Evolutionary conservation across 1,140 invertebrate species (phyloP), one percentile per base, ranked within the genome.

Genomic region (Sycophaga agraensis): DNA sequence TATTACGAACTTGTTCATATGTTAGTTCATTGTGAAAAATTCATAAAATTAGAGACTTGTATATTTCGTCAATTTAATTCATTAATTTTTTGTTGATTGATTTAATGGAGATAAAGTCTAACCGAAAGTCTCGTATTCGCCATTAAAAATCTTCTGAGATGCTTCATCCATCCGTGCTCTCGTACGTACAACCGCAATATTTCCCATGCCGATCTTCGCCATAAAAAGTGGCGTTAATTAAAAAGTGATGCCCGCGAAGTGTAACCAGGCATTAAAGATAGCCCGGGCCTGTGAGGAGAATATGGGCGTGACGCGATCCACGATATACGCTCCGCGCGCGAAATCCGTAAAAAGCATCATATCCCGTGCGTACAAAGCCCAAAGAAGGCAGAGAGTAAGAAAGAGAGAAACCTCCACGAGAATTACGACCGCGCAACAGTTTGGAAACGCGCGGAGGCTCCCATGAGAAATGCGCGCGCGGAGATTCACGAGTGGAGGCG

Each of bases 141-240:
- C n/a, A n/a, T n/a, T n/a, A n/a, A n/a, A n/a, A n/a, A n/a, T n/a
- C n/a, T n/a, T n/a, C n/a, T n/a, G n/a, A n/a, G n/a, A n/a, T n/a
- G n/a, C n/a, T n/a, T n/a, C n/a, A n/a, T n/a, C n/a, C n/a, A n/a
- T n/a, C n/a, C n/a, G n/a, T n/a, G n/a, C n/a, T n/a, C n/a, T n/a
- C n/a, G n/a, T n/a, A n/a, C n/a, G n/a, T n/a, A n/a, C n/a, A 49
- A 14, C 16, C 24, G 34, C 11, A n/a, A 21, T 62, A 64, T 53
- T 65, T 40, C 53, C 59, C n/a, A 55, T 43, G 28, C 21, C 51
- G 39, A 19, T 53, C 37, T 37, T 14, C 55, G 48, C 54, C 8
- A 54, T 39, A 39, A 57, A 51, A 28, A 11, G 46, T 49, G 31
- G 49, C 49, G 48, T 60, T 60, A 60, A 60, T 60, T 60, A 60